Evolutionary conservation across 2,113 vertebrate genomes (phyloP).

Genomic region (Aviceda subcristata): DNA sequence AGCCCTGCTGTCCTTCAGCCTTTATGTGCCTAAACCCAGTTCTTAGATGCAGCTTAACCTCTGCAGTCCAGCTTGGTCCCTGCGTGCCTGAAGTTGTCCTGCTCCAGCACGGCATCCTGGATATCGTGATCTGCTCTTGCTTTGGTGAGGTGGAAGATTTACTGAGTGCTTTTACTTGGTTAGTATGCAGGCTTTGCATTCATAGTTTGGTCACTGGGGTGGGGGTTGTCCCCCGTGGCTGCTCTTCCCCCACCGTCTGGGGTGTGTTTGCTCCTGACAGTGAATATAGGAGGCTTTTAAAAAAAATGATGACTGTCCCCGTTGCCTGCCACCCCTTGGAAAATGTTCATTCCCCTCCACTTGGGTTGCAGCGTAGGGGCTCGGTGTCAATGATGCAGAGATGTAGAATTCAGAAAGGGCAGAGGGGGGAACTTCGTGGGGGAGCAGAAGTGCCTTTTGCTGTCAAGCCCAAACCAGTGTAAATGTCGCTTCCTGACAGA

Average conservation of each 20-base stretch:
- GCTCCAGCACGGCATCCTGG: background rate
- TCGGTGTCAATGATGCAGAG: background rate
- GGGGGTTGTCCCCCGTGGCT: fast-evolving
- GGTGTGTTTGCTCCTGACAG: background rate
- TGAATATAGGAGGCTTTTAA: background rate
- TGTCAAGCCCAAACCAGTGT: conserved; percentile 12
- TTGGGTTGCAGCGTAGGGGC: background rate
- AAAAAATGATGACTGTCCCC: background rate
- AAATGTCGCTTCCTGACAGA: conserved; percentile 18
- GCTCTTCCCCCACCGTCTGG: fast-evolving
- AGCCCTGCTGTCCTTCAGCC: background rate
- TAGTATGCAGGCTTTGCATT: fast-evolving
- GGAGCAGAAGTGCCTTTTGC: conserved; percentile 36
- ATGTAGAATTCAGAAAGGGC: background rate
- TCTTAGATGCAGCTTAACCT: background rate
- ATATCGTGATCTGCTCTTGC: background rate
- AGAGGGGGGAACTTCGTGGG: background rate
- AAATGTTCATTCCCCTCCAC: background rate
- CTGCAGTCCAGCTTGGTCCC: background rate
- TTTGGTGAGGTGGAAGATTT: background rate
- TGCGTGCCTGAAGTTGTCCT: background rate
- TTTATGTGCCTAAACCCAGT: background rate
- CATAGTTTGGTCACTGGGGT: background rate
- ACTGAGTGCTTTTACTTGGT: background rate
- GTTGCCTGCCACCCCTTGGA: background rate